These are phyloP conservation scores for Nothobranchius kuhntae DNA, from an alignment of 2,113 vertebrate genomes.

Conservation along the genomic window DNA sequence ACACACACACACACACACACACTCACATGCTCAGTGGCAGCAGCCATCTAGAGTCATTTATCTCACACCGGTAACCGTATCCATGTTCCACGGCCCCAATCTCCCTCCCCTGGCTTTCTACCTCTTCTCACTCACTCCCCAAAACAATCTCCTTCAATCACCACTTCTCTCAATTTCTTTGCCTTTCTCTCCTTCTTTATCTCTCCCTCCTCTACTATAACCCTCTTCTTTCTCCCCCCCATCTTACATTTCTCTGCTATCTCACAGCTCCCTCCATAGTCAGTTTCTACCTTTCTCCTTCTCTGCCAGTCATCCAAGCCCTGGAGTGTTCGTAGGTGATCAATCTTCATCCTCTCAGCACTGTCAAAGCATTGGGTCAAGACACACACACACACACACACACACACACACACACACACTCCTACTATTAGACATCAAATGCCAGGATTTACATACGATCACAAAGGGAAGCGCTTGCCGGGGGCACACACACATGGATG, in stretches of 20 bases:
- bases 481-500: slow-evolving; percentile 32
- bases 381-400: slow-evolving; percentile 33
- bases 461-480: slow-evolving; percentile 33
- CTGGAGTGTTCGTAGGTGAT: slow-evolving; percentile 73
- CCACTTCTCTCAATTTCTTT: slow-evolving; percentile 53
- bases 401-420: slow-evolving; percentile 4
- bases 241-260: slow-evolving; percentile 60
- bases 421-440: slow-evolving; percentile 59
- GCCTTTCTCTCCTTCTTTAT: slow-evolving; percentile 54
- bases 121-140: slow-evolving; percentile 63
- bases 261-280: slow-evolving; percentile 18
- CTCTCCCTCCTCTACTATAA: slow-evolving; percentile 65
- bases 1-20: slow-evolving; percentile 1
- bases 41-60: slow-evolving; percentile 67
- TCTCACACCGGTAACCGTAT: slow-evolving; percentile 67
- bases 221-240: slow-evolving; percentile 47
- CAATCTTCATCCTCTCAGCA: slow-evolving; percentile 73
- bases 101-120: slow-evolving; percentile 59
- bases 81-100: slow-evolving; percentile 63
- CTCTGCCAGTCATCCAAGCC: slow-evolving; percentile 69
- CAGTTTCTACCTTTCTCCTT: slow-evolving; percentile 50
- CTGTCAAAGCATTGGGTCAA: slow-evolving; percentile 62
- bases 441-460: slow-evolving; percentile 73
- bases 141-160: slow-evolving; percentile 76
- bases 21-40: slow-evolving; percentile 21